Conservation (phyloP, 2,797 vertebrate genomes). For the Discoglossus pictus region DNA sequence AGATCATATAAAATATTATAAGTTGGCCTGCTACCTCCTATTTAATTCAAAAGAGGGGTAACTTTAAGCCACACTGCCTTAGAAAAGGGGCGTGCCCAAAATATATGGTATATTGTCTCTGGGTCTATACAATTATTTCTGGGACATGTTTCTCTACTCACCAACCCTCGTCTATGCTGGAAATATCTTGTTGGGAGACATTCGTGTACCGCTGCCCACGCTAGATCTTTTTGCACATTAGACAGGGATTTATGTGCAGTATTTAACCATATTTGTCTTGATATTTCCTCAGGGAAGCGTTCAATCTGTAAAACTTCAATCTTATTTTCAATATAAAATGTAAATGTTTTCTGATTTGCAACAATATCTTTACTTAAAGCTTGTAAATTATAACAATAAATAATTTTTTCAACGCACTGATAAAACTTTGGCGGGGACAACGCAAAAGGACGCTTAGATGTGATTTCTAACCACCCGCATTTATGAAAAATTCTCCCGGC, state of each 20-base stretch:
- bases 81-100: neutral
- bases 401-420: too few species aligned
- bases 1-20: too few species aligned
- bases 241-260: neutral
- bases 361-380: too few species aligned
- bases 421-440: too few species aligned
- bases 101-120: neutral
- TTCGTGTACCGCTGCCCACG: neutral
- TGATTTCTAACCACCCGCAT: too few species aligned
- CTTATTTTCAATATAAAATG: too few species aligned
- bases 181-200: neutral
- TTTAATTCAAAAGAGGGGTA: neutral
- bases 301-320: too few species aligned
- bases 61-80: neutral
- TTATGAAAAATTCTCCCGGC: too few species aligned
- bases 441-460: too few species aligned
- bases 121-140: neutral
- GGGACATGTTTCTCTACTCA: neutral
- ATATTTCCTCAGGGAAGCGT: neutral
- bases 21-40: neutral
- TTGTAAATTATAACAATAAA: too few species aligned
- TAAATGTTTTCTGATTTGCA: too few species aligned
- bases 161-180: neutral
- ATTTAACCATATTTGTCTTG: too few species aligned
- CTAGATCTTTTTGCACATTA: neutral